Base-by-base conservation (phyloP, 2,888 invertebrate genomes). In the Acrobasis repandana region DNA sequence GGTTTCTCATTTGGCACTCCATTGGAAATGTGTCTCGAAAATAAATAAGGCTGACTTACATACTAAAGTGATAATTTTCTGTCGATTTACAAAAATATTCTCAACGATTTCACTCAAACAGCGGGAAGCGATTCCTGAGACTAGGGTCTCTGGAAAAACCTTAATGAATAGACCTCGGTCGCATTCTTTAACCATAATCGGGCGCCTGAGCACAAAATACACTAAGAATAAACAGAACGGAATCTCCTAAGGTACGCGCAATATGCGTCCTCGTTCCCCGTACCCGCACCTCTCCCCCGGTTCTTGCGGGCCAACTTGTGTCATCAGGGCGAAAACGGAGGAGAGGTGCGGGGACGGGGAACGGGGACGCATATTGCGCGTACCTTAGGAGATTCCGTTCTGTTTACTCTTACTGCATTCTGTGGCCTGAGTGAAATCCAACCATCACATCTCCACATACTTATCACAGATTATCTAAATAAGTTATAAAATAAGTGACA, bases 391-490 rank as follows among this genome's bases (percentile, higher is more conserved):
- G n/a, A n/a, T n/a, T n/a, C n/a, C n/a, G n/a, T n/a, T n/a, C n/a
- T n/a, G n/a, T n/a, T n/a, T n/a, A n/a, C n/a, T n/a, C n/a, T n/a
- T n/a, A 43, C 1, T n/a, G n/a, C 43, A n/a, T 38, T 38, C 11
- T 0, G 14, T 2, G 2, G 14, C 43, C 15, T 0, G 11, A 38
- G 54, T 54, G 38, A 38, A 36, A 54, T 54, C 20, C 16, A 36
- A 10, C 16, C 38, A 16, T 36, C 15, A 38, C n/a, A 20, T 14
- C 36, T 65, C 65, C 65, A 65, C 67, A 70, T 68, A 67, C 71
- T 72, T 79, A 79, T 79, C 77, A 79, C 79, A 79, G 79, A 74
- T 74, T 61, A 67, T 51, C 60, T 61, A 61, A 56, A 20, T 56
- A 56, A 46, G 18, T 52, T 16, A n/a, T 28, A 36, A 43, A 43